A percentile compares a stretch with the other conserved stretches of the same genome.
Evolutionary conservation across 2,113 vertebrate genomes (phyloP).

Genomic region (Tinamus guttatus): DNA sequence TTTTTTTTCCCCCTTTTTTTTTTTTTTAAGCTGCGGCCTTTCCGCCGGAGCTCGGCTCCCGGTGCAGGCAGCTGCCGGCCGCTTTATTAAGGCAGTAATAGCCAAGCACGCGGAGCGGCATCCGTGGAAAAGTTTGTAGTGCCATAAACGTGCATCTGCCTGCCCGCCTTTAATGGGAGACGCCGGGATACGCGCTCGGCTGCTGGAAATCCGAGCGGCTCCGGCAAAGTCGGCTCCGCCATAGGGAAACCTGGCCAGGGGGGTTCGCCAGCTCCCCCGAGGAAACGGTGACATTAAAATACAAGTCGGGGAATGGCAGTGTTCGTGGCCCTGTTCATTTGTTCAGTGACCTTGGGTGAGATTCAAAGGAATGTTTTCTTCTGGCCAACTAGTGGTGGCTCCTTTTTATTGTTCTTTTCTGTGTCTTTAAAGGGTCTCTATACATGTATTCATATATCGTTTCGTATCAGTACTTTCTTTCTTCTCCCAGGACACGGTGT

Average conservation of each 20-base stretch:
- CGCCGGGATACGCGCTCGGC: not conserved
- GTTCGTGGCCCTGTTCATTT: not conserved
- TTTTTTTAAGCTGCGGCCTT: conserved; percentile 28
- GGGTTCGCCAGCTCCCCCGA: not conserved
- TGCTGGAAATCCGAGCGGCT: not conserved
- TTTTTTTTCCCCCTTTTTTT: not conserved
- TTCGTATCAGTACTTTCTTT: not conserved
- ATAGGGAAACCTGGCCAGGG: not conserved
- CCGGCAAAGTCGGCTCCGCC: rapidly evolving
- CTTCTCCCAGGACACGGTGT: rapidly evolving
- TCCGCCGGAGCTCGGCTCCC: conserved; percentile 38
- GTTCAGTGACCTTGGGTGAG: conserved; percentile 7
- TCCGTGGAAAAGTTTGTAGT: not conserved
- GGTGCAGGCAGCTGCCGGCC: not conserved
- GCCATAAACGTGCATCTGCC: not conserved
- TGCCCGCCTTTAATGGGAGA: not conserved
- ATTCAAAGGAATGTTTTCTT: not conserved
- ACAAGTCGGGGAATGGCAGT: not conserved
- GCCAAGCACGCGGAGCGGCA: not conserved
- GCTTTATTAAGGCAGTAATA: not conserved
- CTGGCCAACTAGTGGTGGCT: not conserved
- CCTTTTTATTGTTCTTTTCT: not conserved
- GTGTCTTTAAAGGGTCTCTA: not conserved
- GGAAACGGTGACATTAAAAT: not conserved
- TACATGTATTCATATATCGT: rapidly evolving